A percentile compares a stretch with the other conserved stretches of the same genome.
These are phyloP conservation scores for Drosophila ercepeae DNA, from an alignment of 1,140 invertebrate species.

Conservation along the genomic window DNA sequence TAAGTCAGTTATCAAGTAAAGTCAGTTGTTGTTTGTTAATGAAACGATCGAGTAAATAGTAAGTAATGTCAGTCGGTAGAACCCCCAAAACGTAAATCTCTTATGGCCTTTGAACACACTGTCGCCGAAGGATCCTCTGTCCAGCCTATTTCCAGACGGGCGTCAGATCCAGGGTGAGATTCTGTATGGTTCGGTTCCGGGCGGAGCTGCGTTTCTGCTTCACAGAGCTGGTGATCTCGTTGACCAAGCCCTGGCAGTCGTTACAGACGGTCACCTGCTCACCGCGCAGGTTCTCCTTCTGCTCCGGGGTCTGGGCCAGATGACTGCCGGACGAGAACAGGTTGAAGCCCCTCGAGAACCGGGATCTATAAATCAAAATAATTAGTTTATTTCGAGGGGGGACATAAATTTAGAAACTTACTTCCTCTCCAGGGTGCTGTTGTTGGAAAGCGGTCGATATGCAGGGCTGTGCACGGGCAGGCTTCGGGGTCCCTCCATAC, in stretches of 20 bases:
- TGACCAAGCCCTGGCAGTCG: slow-evolving; percentile 96
- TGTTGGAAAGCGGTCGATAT: slow-evolving; percentile 83
- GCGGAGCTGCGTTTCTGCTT: slow-evolving; percentile 90
- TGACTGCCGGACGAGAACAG: slow-evolving; percentile 84
- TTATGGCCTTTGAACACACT: slow-evolving; percentile 24
- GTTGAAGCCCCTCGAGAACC: slow-evolving; percentile 84
- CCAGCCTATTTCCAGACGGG: slow-evolving; percentile 88
- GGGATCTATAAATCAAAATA: slow-evolving; percentile 60
- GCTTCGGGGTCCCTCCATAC: slow-evolving; percentile 85
- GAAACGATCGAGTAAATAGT: slow-evolving; percentile 25
- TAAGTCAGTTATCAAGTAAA: slow-evolving; percentile 21
- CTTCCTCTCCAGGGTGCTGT: slow-evolving; percentile 85
- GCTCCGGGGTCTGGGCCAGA: slow-evolving; percentile 68
- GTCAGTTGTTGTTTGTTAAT: slow-evolving; percentile 8
- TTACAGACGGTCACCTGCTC: slow-evolving; percentile 95
- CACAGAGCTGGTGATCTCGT: slow-evolving; percentile 95
- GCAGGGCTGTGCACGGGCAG: slow-evolving; percentile 84
- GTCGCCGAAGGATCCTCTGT: background rate
- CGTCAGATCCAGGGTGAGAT: slow-evolving; percentile 91
- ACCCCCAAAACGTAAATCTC: background rate
- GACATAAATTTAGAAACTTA: slow-evolving; percentile 41
- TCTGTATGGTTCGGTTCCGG: slow-evolving; percentile 90
- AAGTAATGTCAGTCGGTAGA: slow-evolving; percentile 28
- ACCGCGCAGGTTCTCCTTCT: slow-evolving; percentile 88
- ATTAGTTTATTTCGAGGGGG: background rate